These are phyloP conservation scores for Drosophila novamexicana DNA, from an alignment of 1,140 invertebrate species.

Conservation along the genomic window DNA sequence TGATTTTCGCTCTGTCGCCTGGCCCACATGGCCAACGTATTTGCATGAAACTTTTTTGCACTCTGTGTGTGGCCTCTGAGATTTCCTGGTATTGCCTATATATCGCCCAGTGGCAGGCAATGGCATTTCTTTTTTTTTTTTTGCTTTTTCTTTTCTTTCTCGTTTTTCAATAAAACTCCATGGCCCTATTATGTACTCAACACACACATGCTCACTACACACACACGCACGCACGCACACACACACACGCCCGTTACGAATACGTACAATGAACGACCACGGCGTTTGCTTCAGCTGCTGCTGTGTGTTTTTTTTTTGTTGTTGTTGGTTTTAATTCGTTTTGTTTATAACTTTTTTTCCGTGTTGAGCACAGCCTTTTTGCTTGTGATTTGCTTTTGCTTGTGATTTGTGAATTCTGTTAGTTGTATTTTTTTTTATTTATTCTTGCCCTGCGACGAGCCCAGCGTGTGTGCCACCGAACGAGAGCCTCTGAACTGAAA, in stretches of 20 bases:
- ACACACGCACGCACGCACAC: constrained; percentile 17
- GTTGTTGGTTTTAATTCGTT: background rate
- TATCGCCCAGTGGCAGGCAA: constrained; percentile 36
- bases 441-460: constrained; percentile 69
- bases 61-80: constrained; percentile 25
- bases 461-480: constrained; percentile 73
- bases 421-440: constrained; percentile 23
- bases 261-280: constrained; percentile 57
- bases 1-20: constrained; percentile 29
- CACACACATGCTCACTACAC: constrained; percentile 54
- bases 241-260: constrained; percentile 52
- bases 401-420: constrained; percentile 45
- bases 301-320: constrained; percentile 23
- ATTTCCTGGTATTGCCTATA: constrained; percentile 41
- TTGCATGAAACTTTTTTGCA: constrained; percentile 42
- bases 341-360: background rate
- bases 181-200: constrained; percentile 80
- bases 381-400: constrained; percentile 30
- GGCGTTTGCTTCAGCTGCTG: constrained; percentile 24
- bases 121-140: constrained; percentile 10
- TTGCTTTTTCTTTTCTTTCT: constrained; percentile 23
- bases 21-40: constrained; percentile 61
- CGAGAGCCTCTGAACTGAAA: constrained; percentile 73
- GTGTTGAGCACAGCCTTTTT: background rate
- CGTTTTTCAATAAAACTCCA: constrained; percentile 79